Conservation (phyloP, 2,888 invertebrate species). For the Sycophila texana region DNA sequence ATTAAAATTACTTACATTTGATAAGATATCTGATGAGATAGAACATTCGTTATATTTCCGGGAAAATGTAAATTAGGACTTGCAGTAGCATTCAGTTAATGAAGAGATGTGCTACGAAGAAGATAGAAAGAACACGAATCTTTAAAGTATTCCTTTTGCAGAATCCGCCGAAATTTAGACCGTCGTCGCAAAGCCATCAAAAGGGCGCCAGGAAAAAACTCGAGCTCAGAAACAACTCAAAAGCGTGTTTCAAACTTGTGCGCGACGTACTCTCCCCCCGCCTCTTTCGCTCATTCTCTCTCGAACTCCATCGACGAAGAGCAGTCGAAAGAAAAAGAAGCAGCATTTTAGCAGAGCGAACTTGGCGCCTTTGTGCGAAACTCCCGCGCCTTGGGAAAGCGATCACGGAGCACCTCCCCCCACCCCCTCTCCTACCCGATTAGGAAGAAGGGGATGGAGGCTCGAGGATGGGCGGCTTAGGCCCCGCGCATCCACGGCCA, state of each 20-base stretch:
- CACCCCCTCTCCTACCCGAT: slow-evolving; percentile 35
- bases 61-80: too few species aligned
- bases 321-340: neutral
- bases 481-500: slow-evolving; percentile 30
- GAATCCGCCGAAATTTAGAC: too few species aligned
- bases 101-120: too few species aligned
- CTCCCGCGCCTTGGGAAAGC: slow-evolving; percentile 33
- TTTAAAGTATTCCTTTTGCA: too few species aligned
- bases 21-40: too few species aligned
- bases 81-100: too few species aligned
- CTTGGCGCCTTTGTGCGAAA: slow-evolving; percentile 23
- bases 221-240: too few species aligned
- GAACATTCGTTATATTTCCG: too few species aligned
- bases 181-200: too few species aligned
- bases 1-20: too few species aligned
- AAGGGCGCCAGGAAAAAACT: too few species aligned
- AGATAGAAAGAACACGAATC: too few species aligned
- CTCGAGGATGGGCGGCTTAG: slow-evolving; percentile 28
- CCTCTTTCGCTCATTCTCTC: neutral
- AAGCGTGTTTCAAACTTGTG: slow-evolving; percentile 21
- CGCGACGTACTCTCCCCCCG: slow-evolving; percentile 5
- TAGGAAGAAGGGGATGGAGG: slow-evolving; percentile 21
- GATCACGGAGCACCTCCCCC: slow-evolving; percentile 27
- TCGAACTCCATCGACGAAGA: slow-evolving; percentile 13
- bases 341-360: neutral